phyloP scores from a whole-genome alignment of 2,888 invertebrate genomes.

The Macaria notata region DNA sequence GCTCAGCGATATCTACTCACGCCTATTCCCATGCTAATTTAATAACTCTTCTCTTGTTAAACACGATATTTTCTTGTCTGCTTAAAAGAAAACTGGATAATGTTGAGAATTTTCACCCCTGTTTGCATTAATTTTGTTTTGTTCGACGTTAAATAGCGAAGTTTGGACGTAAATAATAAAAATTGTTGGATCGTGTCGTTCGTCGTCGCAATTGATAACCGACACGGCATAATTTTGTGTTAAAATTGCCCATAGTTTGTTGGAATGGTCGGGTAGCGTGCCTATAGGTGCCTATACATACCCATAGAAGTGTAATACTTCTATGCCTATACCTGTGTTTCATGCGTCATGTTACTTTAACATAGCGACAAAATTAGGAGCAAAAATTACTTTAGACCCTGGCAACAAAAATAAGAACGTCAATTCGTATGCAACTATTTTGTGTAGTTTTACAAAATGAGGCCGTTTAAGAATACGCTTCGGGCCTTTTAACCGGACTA shows the following conservation, averaged over 20 bases:
- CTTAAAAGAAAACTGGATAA: constrained; percentile 48
- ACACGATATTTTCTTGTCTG: constrained; percentile 58
- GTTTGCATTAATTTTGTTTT: constrained; percentile 51
- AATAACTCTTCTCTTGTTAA: constrained; percentile 69
- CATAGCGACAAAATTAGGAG: constrained; percentile 4
- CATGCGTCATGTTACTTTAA: constrained; percentile 8
- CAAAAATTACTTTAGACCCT: not conserved
- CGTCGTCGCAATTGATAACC: constrained; percentile 18
- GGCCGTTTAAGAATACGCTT: constrained; percentile 25
- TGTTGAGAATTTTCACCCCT: constrained; percentile 54
- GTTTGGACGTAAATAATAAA: constrained; percentile 15
- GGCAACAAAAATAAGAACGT: constrained; percentile 15
- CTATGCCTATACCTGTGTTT: not conserved
- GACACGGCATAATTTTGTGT: constrained; percentile 17
- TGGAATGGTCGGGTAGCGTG: constrained; percentile 18
- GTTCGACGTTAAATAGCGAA: constrained; percentile 27
- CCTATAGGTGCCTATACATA: not conserved
- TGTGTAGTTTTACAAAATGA: constrained; percentile 28
- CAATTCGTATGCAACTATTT: constrained; percentile 27
- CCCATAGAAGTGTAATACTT: too few species aligned
- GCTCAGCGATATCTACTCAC: constrained; percentile 59
- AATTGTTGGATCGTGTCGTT: constrained; percentile 23
- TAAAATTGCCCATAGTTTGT: constrained; percentile 14
- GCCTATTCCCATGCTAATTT: constrained; percentile 69
- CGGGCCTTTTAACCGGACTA: constrained; percentile 33